A percentile compares a stretch with the other conserved stretches of the same genome.
phyloP scores from a whole-genome alignment of 1,140 invertebrate genomes.

The Sarcophaga bullata region DNA sequence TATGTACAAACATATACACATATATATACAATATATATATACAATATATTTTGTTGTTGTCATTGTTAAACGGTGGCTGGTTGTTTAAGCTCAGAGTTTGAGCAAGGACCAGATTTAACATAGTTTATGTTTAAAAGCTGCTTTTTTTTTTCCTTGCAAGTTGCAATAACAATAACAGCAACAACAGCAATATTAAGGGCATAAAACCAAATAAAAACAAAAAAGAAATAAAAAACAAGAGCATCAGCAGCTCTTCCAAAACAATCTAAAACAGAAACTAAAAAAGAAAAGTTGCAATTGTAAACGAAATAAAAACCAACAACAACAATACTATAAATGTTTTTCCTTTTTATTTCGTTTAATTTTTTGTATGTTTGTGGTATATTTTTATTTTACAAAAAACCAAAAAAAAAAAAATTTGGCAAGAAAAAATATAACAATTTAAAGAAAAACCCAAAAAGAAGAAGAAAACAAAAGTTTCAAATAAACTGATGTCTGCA shows the following conservation, averaged over 20 bases:
- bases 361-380: neutral
- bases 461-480: neutral
- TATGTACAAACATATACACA: neutral
- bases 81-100: neutral
- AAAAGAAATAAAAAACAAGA: neutral
- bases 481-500: neutral
- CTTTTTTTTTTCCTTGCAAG: neutral
- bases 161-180: neutral
- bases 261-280: neutral
- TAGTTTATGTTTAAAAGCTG: slow-evolving; percentile 7
- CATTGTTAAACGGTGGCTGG: slow-evolving; percentile 43
- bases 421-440: too few relatives aligned
- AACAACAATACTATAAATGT: neutral
- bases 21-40: neutral
- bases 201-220: neutral
- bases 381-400: neutral
- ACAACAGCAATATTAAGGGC: too few relatives aligned
- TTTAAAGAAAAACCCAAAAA: neutral
- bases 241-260: slow-evolving; percentile 10
- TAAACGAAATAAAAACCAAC: neutral
- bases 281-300: neutral
- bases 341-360: neutral
- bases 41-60: slow-evolving; percentile 34
- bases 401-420: too few relatives aligned
- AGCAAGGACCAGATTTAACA: slow-evolving; percentile 38